Conservation (phyloP, 2,888 invertebrate genomes). For the Oligia strigilis region DNA sequence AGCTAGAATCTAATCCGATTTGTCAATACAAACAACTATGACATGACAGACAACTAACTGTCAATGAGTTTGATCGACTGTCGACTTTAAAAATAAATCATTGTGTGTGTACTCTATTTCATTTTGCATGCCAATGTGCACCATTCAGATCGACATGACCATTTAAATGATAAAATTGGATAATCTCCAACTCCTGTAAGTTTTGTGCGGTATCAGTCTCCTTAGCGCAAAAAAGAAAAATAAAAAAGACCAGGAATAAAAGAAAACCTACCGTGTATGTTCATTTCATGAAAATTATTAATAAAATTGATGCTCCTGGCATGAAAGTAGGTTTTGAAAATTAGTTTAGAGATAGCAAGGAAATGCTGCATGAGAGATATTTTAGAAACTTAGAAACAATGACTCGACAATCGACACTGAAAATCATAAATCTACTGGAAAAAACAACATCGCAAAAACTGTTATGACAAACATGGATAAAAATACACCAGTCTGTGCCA, state of each 20-base stretch:
- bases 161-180: background rate
- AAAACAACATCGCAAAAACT: background rate
- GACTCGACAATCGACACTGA: too few species aligned
- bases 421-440: background rate
- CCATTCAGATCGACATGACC: background rate
- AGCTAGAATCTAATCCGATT: conserved; percentile 54
- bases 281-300: background rate
- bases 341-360: background rate
- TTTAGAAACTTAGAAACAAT: background rate
- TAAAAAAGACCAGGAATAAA: fast-evolving
- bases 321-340: background rate
- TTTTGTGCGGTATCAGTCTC: too few species aligned
- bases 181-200: background rate
- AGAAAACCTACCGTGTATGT: background rate
- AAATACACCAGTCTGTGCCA: too few species aligned
- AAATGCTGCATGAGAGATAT: background rate
- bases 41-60: conserved; percentile 61
- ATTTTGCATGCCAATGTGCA: conserved; percentile 33
- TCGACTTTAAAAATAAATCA: conserved; percentile 49
- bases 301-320: background rate
- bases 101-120: conserved; percentile 1
- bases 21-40: conserved; percentile 49
- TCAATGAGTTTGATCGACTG: conserved; percentile 70
- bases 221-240: too few species aligned
- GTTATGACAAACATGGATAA: too few species aligned